Evolutionary conservation across 1,140 invertebrate species (phyloP).

Genomic region (Zaprionus africanus): DNA sequence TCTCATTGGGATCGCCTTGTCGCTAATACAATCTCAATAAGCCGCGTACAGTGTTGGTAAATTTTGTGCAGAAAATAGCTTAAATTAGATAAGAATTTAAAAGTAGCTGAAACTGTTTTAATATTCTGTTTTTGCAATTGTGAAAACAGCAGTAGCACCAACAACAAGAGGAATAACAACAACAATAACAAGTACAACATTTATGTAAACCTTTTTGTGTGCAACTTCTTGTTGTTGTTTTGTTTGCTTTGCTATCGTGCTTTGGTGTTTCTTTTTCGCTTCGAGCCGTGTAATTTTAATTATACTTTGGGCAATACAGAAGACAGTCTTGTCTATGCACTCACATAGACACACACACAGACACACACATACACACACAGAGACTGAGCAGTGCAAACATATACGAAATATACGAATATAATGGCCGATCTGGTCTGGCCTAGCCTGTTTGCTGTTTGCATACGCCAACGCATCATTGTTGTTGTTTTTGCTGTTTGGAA

Average conservation of each 20-base stretch:
- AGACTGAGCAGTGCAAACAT: not conserved
- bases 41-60: not conserved
- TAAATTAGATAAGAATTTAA: not conserved
- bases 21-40: not conserved
- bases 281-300: slow-evolving; percentile 63
- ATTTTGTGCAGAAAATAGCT: not conserved
- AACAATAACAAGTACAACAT: slow-evolving; percentile 15
- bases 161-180: slow-evolving; percentile 13
- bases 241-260: slow-evolving; percentile 34
- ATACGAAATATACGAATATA: slow-evolving; percentile 10
- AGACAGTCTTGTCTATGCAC: slow-evolving; percentile 25
- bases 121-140: not conserved
- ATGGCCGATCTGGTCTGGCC: slow-evolving; percentile 33
- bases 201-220: slow-evolving; percentile 17
- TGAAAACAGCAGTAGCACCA: not conserved
- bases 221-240: slow-evolving; percentile 41
- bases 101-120: not conserved
- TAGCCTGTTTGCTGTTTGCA: slow-evolving; percentile 51
- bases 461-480: slow-evolving; percentile 48
- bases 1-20: not conserved
- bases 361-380: not conserved
- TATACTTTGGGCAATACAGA: slow-evolving; percentile 53
- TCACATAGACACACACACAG: slow-evolving; percentile 1
- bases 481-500: slow-evolving; percentile 23
- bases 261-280: slow-evolving; percentile 17